These are phyloP conservation scores for Calcarius lapponicus DNA, from an alignment of 2,797 vertebrate species.

Conservation along the genomic window DNA sequence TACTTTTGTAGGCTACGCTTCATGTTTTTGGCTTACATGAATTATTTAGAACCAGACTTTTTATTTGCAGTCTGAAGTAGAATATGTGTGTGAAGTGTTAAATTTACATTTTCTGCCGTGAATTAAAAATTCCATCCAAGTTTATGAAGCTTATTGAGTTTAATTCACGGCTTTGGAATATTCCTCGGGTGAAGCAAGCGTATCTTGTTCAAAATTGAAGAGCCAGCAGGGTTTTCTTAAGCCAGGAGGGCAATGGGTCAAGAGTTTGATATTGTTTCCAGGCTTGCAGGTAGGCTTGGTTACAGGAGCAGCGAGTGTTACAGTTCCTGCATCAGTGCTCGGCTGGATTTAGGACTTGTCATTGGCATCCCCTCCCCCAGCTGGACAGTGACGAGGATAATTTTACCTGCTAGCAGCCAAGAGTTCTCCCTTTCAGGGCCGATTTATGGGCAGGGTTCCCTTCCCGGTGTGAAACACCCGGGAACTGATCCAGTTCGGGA, in stretches of 20 bases:
- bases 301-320: background rate
- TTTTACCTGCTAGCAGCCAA: conserved; percentile 35
- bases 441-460: background rate
- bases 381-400: conserved; percentile 11
- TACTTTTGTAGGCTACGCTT: background rate
- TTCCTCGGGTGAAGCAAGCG: background rate
- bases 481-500: background rate
- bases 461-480: background rate
- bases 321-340: background rate
- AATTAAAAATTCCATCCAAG: background rate
- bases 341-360: conserved; percentile 32
- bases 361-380: background rate
- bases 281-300: background rate
- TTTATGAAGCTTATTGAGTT: background rate
- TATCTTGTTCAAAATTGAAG: background rate
- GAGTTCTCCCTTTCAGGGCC: background rate
- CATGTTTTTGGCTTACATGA: background rate
- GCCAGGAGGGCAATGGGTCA: background rate
- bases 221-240: background rate
- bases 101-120: conserved; percentile 4
- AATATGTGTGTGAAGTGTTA: background rate
- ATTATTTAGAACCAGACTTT: conserved; percentile 18
- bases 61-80: conserved; percentile 40
- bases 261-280: conserved; percentile 25
- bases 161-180: background rate